phyloP scores from a whole-genome alignment of 1,140 invertebrate species.

The Leptonema lineaticorne region DNA sequence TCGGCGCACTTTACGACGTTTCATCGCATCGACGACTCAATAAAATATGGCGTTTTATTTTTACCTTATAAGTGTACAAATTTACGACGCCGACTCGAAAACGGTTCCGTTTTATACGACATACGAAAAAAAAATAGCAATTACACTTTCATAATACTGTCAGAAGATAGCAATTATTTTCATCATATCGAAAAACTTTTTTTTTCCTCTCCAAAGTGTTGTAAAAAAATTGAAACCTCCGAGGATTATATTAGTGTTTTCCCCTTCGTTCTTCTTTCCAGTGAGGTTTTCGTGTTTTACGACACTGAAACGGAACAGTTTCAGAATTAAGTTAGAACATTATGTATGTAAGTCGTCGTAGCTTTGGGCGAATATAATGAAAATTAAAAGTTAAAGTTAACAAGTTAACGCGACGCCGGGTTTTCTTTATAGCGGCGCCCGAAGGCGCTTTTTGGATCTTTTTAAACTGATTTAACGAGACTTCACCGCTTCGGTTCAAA shows the following conservation, averaged over 20 bases:
- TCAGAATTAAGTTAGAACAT: neutral
- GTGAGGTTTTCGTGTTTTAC: no score
- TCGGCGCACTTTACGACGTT: neutral
- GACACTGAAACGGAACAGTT: no score
- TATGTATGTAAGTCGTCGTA: neutral
- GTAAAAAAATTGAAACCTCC: no score
- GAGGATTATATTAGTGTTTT: no score
- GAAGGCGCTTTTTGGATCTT: neutral
- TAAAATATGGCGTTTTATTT: constrained; percentile 2
- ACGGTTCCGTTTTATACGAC: no score
- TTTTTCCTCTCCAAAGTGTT: no score
- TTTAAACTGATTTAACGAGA: constrained; percentile 1
- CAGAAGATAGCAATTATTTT: no score
- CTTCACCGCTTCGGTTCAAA: neutral
- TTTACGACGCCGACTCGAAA: no score
- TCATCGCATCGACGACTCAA: neutral
- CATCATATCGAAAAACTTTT: no score
- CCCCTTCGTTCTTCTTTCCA: no score
- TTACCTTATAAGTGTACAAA: no score
- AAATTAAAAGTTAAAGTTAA: constrained; percentile 33
- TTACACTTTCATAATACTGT: neutral
- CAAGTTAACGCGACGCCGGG: constrained; percentile 21
- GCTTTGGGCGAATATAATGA: neutral
- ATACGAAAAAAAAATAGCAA: neutral
- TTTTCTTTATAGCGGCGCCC: constrained; percentile 3